Evolutionary conservation across 30 jellyfish, hydroid and myxozoan genomes (phyloP).

Genomic region (Rhopilema esculentum): DNA sequence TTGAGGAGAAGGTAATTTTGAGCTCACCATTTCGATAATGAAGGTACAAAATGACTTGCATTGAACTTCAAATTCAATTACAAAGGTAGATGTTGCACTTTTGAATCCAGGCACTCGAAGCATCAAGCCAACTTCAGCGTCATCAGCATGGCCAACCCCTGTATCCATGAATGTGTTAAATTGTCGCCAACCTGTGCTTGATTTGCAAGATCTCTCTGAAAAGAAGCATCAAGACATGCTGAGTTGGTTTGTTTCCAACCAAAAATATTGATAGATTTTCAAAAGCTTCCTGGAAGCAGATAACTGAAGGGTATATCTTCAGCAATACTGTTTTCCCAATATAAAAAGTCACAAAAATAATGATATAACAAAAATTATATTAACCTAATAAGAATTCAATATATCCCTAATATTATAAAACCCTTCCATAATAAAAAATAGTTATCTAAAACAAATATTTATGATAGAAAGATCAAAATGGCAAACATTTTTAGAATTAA

Average conservation of each 20-base stretch:
- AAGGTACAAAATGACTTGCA: conserved; percentile 66
- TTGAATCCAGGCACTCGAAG: conserved; percentile 82
- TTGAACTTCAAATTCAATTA: conserved; percentile 61
- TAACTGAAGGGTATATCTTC: no score
- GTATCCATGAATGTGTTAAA: conserved; percentile 64
- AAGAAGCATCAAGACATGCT: background rate
- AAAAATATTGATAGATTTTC: background rate
- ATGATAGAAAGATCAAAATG: no score
- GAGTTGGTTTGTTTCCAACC: background rate
- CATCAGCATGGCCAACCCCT: conserved; percentile 96
- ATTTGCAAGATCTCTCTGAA: conserved; percentile 82
- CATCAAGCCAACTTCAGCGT: conserved; percentile 82
- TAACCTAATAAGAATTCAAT: no score
- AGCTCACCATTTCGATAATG: conserved; percentile 72
- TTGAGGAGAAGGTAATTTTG: background rate
- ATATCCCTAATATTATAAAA: no score
- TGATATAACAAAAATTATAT: no score
- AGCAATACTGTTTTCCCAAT: no score
- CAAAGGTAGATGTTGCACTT: conserved; percentile 35
- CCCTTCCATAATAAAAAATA: no score
- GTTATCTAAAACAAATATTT: no score
- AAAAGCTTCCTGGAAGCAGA: background rate
- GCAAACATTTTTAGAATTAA: no score
- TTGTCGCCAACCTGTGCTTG: conserved; percentile 85
- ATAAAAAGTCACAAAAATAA: no score